Evolutionary conservation across 2,888 invertebrate genomes (phyloP).

Genomic region (Nysson spinosus): DNA sequence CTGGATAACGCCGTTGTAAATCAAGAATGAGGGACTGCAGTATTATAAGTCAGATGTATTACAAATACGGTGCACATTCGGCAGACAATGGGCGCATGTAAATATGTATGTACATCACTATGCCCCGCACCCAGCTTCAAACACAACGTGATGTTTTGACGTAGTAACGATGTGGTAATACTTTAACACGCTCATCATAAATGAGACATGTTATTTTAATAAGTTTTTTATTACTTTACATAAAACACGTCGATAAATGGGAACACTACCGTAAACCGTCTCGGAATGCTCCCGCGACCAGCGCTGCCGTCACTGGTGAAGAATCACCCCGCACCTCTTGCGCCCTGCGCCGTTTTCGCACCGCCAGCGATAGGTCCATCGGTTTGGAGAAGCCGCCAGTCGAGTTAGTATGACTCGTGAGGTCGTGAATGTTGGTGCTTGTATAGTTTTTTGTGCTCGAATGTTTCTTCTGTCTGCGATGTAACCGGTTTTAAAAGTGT

Average conservation of each 20-base stretch:
- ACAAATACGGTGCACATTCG: too few relatives aligned
- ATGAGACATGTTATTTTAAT: too few relatives aligned
- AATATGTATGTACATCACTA: too few relatives aligned
- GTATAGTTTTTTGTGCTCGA: conserved; percentile 22
- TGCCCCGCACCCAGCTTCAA: too few relatives aligned
- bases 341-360: conserved; percentile 27
- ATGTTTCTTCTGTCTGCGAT: conserved; percentile 36
- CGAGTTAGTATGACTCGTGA: conserved; percentile 63
- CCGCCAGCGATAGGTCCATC: conserved; percentile 38
- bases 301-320: conserved; percentile 2
- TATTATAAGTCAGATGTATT: too few relatives aligned
- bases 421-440: conserved; percentile 45
- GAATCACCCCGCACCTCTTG: conserved; percentile 8
- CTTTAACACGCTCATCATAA: too few relatives aligned
- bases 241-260: conserved; percentile 43
- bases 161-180: too few relatives aligned
- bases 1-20: too few relatives aligned
- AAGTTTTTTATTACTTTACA: too few relatives aligned
- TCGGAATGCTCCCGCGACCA: not conserved
- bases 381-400: conserved; percentile 21
- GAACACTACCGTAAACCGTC: not conserved
- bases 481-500: conserved; percentile 47
- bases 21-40: too few relatives aligned
- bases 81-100: too few relatives aligned
- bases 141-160: too few relatives aligned